phyloP scores from a whole-genome alignment of 1,140 invertebrate species.

The Drosophila baimaii region DNA sequence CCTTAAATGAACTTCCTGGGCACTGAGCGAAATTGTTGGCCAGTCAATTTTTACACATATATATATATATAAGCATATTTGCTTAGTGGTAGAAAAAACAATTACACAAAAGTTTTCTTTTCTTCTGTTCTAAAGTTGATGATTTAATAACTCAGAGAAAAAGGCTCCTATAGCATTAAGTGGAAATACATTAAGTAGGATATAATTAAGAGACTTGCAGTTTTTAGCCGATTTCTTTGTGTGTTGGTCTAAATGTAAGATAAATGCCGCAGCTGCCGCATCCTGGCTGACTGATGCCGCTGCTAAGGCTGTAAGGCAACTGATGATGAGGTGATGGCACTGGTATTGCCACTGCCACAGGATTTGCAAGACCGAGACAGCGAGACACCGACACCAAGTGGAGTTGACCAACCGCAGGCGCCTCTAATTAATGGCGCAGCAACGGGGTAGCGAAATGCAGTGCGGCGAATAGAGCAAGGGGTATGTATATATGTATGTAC shows the following conservation, averaged over 20 bases:
- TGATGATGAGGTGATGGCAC: constrained; percentile 8
- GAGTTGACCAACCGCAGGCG: constrained; percentile 70
- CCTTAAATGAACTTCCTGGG: constrained; percentile 16
- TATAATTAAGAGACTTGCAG: background rate
- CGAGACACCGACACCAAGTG: constrained; percentile 5
- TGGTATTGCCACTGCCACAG: background rate
- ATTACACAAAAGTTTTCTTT: too few species aligned
- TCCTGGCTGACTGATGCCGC: constrained; percentile 37
- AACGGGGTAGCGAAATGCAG: background rate
- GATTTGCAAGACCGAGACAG: constrained; percentile 5
- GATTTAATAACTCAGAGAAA: too few species aligned
- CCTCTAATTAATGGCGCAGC: constrained; percentile 73
- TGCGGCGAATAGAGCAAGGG: background rate
- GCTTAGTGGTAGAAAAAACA: background rate
- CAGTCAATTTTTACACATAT: too few species aligned
- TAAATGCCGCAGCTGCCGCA: constrained; percentile 58
- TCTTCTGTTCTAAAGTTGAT: too few species aligned
- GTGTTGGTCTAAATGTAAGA: constrained; percentile 60
- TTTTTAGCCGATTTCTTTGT: background rate
- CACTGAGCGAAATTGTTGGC: constrained; percentile 27
- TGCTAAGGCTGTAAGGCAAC: constrained; percentile 5
- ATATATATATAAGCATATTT: too few species aligned
- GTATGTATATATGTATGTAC: background rate
- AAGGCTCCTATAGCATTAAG: too few species aligned
- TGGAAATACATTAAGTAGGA: background rate